A percentile compares a stretch with the other conserved stretches of the same genome.
phyloP scores from a whole-genome alignment of 2,888 invertebrate species.

The Laothoe populi region DNA sequence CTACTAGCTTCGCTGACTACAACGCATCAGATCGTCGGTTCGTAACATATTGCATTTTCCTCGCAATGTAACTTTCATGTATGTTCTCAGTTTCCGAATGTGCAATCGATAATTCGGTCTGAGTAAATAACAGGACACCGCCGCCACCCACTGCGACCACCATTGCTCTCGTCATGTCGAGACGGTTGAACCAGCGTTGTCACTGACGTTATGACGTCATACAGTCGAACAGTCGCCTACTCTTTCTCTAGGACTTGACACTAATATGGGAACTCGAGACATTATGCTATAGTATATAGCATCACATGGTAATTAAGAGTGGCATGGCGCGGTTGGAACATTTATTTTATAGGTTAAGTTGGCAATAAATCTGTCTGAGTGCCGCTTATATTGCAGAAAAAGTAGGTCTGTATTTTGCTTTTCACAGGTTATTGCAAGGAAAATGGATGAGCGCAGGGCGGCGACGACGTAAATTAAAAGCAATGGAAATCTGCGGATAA shows the following conservation, averaged over 20 bases:
- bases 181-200: neutral
- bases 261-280: conserved; percentile 7
- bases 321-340: conserved; percentile 4
- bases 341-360: conserved; percentile 23
- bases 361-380: conserved; percentile 19
- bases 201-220: no score
- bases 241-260: conserved; percentile 1
- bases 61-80: neutral
- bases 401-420: neutral
- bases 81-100: neutral
- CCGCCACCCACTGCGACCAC: conserved; percentile 15
- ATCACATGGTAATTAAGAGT: conserved; percentile 10
- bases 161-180: conserved; percentile 8
- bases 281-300: neutral
- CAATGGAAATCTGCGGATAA: neutral
- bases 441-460: no score
- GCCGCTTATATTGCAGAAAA: conserved; percentile 3
- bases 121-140: conserved; percentile 14
- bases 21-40: neutral
- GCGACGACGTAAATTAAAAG: neutral
- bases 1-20: no score
- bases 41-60: neutral
- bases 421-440: neutral
- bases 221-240: neutral
- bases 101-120: conserved; percentile 12